Percentiles rank a stretch among this genome's conserved stretches.
Evolutionary conservation across 2,113 vertebrate species (phyloP).

Genomic region (Kryptolebias marmoratus): DNA sequence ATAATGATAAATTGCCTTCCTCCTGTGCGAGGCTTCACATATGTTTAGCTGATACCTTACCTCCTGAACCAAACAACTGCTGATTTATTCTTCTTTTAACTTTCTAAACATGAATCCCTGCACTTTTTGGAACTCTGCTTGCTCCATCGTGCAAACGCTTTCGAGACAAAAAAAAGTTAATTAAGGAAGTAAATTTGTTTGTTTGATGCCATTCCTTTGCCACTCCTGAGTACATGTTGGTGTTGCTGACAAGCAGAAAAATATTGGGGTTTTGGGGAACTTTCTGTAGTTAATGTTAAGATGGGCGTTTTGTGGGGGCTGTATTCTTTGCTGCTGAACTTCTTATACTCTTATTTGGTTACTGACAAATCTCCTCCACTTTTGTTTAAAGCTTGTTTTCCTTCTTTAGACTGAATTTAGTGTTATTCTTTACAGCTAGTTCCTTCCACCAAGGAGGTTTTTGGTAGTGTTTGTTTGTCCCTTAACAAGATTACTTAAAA

Average conservation of each 20-base stretch:
- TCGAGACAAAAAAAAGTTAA: not conserved
- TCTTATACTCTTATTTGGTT: no score
- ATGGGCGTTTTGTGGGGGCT: no score
- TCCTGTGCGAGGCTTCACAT: constrained; percentile 1
- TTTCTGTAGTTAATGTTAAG: no score
- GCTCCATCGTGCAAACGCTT: not conserved
- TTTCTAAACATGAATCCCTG: not conserved
- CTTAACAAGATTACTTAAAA: no score
- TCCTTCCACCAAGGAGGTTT: no score
- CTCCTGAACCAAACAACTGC: not conserved
- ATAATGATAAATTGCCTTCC: constrained; percentile 59
- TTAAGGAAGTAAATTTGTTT: not conserved
- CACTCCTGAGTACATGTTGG: not conserved
- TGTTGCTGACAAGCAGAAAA: not conserved
- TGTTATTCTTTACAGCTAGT: no score
- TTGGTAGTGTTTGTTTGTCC: no score
- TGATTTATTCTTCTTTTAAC: not conserved
- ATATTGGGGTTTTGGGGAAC: no score
- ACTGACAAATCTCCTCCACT: no score
- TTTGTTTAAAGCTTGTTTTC: no score
- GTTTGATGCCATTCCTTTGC: not conserved
- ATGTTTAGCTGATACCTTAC: not conserved
- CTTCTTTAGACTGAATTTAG: no score
- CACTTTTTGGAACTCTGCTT: not conserved
- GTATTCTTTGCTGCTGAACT: no score